phyloP scores from a whole-genome alignment of 2,113 vertebrate genomes.

The Cromileptes altivelis region DNA sequence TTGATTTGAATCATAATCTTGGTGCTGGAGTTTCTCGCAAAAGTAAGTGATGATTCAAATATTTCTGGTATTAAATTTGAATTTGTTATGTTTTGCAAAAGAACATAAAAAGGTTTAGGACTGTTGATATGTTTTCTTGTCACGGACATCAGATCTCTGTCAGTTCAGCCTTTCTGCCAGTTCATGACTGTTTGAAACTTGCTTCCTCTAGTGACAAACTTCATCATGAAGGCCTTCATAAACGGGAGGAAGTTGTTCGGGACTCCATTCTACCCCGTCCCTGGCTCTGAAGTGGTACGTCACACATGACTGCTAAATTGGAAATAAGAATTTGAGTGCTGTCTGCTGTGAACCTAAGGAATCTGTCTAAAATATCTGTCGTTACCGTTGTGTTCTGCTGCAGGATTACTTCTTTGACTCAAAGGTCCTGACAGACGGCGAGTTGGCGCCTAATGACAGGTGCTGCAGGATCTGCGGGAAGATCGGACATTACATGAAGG shows the following conservation, averaged over 20 bases:
- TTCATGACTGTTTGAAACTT: neutral
- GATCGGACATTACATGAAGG: slow-evolving; percentile 99
- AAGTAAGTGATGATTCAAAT: slow-evolving; percentile 86
- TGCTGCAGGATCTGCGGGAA: slow-evolving; percentile 99
- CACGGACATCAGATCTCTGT: neutral
- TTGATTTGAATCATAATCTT: slow-evolving; percentile 99
- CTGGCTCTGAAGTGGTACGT: slow-evolving; percentile 94
- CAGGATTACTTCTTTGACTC: slow-evolving; percentile 99
- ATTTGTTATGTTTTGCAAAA: neutral
- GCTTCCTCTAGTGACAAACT: slow-evolving; percentile 94
- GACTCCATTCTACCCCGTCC: slow-evolving; percentile 92
- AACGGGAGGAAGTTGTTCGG: slow-evolving; percentile 98
- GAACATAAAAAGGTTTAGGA: neutral
- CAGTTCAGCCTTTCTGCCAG: neutral
- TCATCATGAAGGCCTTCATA: slow-evolving; percentile 99
- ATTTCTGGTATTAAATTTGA: neutral
- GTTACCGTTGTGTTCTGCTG: slow-evolving; percentile 2
- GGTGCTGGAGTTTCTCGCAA: slow-evolving; percentile 99
- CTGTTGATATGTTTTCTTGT: neutral
- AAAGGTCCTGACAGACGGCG: slow-evolving; percentile 96
- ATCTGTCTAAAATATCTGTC: neutral
- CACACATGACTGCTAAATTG: neutral
- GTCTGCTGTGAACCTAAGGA: neutral
- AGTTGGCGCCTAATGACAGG: slow-evolving; percentile 96
- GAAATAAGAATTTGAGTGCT: neutral